Base-by-base conservation (phyloP, 2,113 vertebrate genomes). In the Bothrops jararaca region DNA sequence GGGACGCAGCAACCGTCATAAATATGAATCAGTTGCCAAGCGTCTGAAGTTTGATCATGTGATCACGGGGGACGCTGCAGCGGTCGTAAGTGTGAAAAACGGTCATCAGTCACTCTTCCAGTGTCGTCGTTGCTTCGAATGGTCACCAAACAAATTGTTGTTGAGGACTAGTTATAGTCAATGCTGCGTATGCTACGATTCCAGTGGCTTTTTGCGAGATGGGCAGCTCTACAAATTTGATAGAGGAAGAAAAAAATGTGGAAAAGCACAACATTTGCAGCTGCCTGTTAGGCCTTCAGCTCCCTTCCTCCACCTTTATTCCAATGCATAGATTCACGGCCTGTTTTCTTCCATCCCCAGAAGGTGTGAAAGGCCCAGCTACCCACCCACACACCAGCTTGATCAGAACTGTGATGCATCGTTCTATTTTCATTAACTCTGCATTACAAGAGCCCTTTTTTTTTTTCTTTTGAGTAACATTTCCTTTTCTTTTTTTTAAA, bases 371-470 rank as follows among this genome's bases (percentile, higher is more conserved):
- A 24, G 9, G 69, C 86, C 54, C 26, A 9, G 54, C 87, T 91
- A 26, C 93, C 90, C 93, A 26, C 93, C 90, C 93, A 58, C 93
- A 58, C 90, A 89, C n/a, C 15, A 13, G n/a, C 15, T 53, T 52
- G 87, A 91, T 52, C 90, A 85, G 56, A 29, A 48, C 39, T 6
- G 8, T 53, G 87, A 86, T 64, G 69, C 74, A 45, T 57, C 93
- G 69, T 56, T 15, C 69, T 89, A 42, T 60, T 91, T 86, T 88
- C 45, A 85, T 89, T 91, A 89, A 56, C 93, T 89, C 90, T 91
- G 69, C 87, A 86, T 91, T 53, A 54, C 42, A 10, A 29, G 60
- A n/a, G 24, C 69, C 69, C 18, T 4, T 4, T 3, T 4, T 11
- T 22, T 20, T 80, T 80, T 22, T 20, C 34, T 39, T 80, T 39